Base-by-base conservation (phyloP, 2,797 vertebrate genomes). In the Lepus oiostolus region DNA sequence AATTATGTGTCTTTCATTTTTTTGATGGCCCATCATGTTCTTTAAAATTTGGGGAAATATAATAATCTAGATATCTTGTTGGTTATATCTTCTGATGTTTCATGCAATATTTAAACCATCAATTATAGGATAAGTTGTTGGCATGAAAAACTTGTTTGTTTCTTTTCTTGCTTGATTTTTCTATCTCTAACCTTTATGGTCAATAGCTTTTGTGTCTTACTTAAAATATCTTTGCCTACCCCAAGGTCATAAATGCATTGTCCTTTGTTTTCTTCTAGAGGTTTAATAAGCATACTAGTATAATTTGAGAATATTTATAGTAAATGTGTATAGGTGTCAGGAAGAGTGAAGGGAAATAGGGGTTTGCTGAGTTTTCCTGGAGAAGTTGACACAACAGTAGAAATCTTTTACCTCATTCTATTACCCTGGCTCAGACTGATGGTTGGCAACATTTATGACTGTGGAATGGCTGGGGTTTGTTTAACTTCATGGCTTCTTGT, bases 21-120 rank as follows among this genome's bases (percentile, higher is more conserved):
- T 70, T 42, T 83, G 88, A 86, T 93, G 65, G 60, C 30, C n/a
- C 13, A 85, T 82, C 19, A n/a, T 95, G 22, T 92, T 93, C 35
- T 97, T 91, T 93, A 95, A 94, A 96, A 88, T 85, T 94, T 32
- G 35, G 32, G 93, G 38, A 10, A n/a, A 96, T 58, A 90, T 90
- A 92, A 94, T 96, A 93, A 94, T 93, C 6, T 42, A 91, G n/a
- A 67, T 96, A 79, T 94, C 60, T 5, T 86, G 50, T 85, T 92
- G 75, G 68, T 93, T 91, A 54, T 75, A 79, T 94, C 85, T 94
- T 95, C 85, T 96, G 47, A 58, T 93, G 42, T 80, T 74, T 92
- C 65, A 74, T 62, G 24, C 38, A 72, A 12, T 81, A 74, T 80
- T 94, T 95, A 95, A 95, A 85, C 71, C 47, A 95, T 85, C 72